A percentile compares a stretch with the other conserved stretches of the same genome.
Evolutionary conservation across 2,113 vertebrate species (phyloP).

Genomic region (Myxocyprinus asiaticus): DNA sequence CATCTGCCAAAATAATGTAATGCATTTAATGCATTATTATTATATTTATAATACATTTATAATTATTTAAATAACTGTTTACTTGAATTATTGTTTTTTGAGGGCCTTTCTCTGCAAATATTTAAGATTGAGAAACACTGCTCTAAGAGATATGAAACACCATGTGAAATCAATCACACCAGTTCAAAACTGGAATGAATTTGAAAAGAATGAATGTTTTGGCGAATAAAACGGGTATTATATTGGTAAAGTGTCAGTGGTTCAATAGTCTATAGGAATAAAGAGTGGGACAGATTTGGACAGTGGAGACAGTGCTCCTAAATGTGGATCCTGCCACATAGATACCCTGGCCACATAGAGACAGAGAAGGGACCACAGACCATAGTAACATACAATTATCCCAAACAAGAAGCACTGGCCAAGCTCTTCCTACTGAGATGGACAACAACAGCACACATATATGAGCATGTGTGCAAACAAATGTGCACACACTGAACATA

Average conservation of each 20-base stretch:
- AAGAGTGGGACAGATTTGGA: constrained; percentile 15
- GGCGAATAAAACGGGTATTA: not conserved
- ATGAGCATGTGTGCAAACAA: constrained; percentile 44
- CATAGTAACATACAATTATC: constrained; percentile 79
- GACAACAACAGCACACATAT: constrained; percentile 66
- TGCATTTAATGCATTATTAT: too few species aligned
- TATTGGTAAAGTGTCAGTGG: not conserved
- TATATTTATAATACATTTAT: too few species aligned
- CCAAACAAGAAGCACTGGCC: constrained; percentile 78
- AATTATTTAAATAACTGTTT: too few species aligned
- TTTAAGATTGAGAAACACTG: too few species aligned
- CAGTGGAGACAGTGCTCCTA: constrained; percentile 71
- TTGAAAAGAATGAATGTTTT: not conserved
- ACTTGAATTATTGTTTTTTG: too few species aligned
- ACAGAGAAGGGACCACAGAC: constrained; percentile 80
- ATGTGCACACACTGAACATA: constrained; percentile 35
- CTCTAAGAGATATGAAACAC: too few species aligned
- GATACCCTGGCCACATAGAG: constrained; percentile 75
- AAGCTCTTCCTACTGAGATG: constrained; percentile 71
- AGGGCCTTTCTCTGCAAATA: too few species aligned
- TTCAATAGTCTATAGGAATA: constrained; percentile 8
- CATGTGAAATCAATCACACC: too few species aligned
- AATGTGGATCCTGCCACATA: constrained; percentile 70
- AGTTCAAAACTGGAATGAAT: not conserved
- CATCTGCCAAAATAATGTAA: too few species aligned